Base-by-base conservation (phyloP, 2,888 invertebrate species). In the Hypsopygia costalis region DNA sequence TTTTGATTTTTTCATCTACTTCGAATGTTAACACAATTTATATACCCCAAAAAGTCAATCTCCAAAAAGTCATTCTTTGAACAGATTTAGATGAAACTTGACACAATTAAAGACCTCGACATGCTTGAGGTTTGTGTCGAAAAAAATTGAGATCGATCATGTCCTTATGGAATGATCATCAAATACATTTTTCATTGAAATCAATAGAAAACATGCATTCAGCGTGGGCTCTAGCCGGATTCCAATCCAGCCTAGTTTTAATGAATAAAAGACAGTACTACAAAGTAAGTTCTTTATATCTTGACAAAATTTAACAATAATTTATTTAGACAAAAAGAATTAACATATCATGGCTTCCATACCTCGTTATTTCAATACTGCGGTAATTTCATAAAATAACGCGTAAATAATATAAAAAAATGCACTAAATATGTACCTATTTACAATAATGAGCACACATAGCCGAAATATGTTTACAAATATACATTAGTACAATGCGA, bases 231-330 rank as follows among this genome's bases (percentile, higher is more conserved):
- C 4, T 21, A 5, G 21, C 6, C 6, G 4, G 3, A 3, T 21
- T 3, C 21, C 21, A 6, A 21, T 21, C 6, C 6, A 21, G 6
- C 6, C 4, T 21, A 3, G 6, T 7, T 8, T 8, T 2, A 25
- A 25, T 8, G 27, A 82, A 69, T 66, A 63, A 79, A 74, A 70
- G 58, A 54, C 52, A 45, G 41, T n/a, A 34, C 38, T 79, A 81
- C 80, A 83, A 81, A 83, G 69, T 81, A 83, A 75, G 77, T 71
- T 83, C 69, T 83, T 83, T 86, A 86, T 86, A 85, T 81, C 60
- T 81, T 67, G 74, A 73, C 77, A 81, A 69, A 67, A 63, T 69
- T 66, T 82, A 86, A 86, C 86, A 86, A 86, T 86, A 85, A 86
- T 81, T 86, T 85, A 83, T 69, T 80, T 73, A 68, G 77, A 82